Conservation (phyloP, 1,140 invertebrate species). For the Drosophila repleta region DNA sequence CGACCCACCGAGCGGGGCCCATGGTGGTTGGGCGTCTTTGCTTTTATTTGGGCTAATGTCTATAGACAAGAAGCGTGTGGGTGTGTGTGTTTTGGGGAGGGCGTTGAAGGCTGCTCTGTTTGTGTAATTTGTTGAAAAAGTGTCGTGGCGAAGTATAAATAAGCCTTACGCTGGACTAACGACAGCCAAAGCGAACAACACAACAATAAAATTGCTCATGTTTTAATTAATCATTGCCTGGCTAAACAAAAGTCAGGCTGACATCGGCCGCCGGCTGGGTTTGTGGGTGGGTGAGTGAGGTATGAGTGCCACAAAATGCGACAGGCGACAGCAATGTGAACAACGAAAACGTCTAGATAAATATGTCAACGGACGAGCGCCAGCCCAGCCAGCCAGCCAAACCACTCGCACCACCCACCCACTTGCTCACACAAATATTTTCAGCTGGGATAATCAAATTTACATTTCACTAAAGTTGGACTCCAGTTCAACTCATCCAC, state of each 20-base stretch:
- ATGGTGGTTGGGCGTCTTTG: neutral
- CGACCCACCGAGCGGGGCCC: conserved; percentile 8
- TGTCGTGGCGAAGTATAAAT: conserved; percentile 57
- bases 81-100: conserved; percentile 25
- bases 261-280: neutral
- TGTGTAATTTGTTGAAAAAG: conserved; percentile 76
- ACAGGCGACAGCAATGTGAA: conserved; percentile 63
- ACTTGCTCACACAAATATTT: conserved; percentile 65
- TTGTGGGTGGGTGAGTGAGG: conserved; percentile 26
- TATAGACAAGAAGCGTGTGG: conserved; percentile 29
- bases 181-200: neutral
- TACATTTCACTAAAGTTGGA: conserved; percentile 67
- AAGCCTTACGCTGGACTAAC: conserved; percentile 52
- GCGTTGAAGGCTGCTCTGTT: conserved; percentile 31
- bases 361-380: conserved; percentile 67
- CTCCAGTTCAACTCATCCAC: conserved; percentile 3
- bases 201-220: conserved; percentile 46
- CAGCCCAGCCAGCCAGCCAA: conserved; percentile 4
- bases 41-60: conserved; percentile 34
- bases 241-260: conserved; percentile 61
- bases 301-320: conserved; percentile 33
- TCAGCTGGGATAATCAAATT: conserved; percentile 75
- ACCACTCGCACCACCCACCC: neutral
- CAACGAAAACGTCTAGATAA: conserved; percentile 75
- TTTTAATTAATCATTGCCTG: conserved; percentile 78